Base-by-base conservation (phyloP, 2,113 vertebrate species). In the Rhadina sibilatrix region DNA sequence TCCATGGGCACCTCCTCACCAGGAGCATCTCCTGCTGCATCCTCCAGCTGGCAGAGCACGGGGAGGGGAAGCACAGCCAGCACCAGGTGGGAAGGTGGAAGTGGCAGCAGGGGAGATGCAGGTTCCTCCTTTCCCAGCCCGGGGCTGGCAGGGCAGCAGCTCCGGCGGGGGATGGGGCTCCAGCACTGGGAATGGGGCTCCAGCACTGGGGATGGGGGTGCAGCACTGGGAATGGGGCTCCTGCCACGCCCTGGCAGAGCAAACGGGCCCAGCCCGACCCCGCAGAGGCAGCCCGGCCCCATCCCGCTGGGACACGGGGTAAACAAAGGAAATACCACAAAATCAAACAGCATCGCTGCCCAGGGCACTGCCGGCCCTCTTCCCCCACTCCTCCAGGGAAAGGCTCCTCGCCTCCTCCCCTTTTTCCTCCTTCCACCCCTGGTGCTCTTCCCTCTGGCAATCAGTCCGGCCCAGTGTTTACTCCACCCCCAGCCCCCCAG, bases 81-180 rank as follows among this genome's bases (percentile, higher is more conserved):
- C 59, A n/a, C 1, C 20, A 3, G 24, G 6, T 11, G 28, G n/a
- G 50, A 56, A 56, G 24, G 40, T 65, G n/a, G 64, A 18, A 83
- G 35, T 2, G 1, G 9, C 75, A 68, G 23, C 24, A 1, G 4
- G 27, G 17, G 22, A 23, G 0, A 1, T 23, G 25, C 2, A 1
- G 44, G 53, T 16, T 16, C 21, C 25, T 53, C 15, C 56, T 40
- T 23, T 33, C 37, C 15, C 44, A 27, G 7, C 8, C 40, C 2
- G 2, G 6, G 59, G 8, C 19, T 37, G 7, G 21, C 42, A 21
- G 7, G 4, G 42, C 25, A 72, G 64, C 47, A 23, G 19, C 10
- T 33, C 16, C 35, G 1, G 0, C 4, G 1, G 10, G 38, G n/a
- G n/a, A n/a, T n/a, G n/a, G n/a, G n/a, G n/a, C n/a, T n/a, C n/a